A percentile compares a stretch with the other conserved stretches of the same genome.
Conservation (phyloP, 1,140 invertebrate genomes). For the Leguminivora glycinivorella region DNA sequence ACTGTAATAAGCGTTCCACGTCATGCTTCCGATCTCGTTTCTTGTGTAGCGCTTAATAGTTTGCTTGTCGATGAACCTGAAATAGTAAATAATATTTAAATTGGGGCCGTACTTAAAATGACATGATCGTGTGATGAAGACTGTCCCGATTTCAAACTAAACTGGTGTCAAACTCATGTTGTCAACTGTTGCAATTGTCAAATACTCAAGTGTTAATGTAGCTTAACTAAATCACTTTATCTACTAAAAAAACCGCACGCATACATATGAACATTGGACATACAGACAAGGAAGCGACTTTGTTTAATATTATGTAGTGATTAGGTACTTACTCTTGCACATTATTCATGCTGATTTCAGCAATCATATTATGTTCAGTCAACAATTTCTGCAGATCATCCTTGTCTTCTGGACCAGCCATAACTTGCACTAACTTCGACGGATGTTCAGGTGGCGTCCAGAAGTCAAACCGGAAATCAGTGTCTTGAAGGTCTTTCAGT, state of each 20-base stretch:
- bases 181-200: no score
- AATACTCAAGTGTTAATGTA: no score
- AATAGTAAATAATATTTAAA: background rate
- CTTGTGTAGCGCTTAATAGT: conserved; percentile 45
- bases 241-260: no score
- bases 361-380: conserved; percentile 47
- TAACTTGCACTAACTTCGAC: conserved; percentile 50
- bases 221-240: no score
- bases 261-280: no score
- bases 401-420: conserved; percentile 57
- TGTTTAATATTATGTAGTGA: no score
- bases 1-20: conserved; percentile 78
- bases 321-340: conserved; percentile 64
- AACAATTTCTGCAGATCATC: conserved; percentile 50
- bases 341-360: conserved; percentile 51
- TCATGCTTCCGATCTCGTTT: conserved; percentile 51
- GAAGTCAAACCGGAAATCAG: conserved; percentile 53
- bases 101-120: no score
- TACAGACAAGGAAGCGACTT: no score
- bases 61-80: conserved; percentile 59
- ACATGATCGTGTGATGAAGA: no score
- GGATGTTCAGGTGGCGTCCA: conserved; percentile 51
- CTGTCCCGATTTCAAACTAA: no score
- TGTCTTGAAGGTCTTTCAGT: conserved; percentile 45
- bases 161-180: no score